These are phyloP conservation scores for Lota lota DNA, from an alignment of 2,113 vertebrate species.

Conservation along the genomic window DNA sequence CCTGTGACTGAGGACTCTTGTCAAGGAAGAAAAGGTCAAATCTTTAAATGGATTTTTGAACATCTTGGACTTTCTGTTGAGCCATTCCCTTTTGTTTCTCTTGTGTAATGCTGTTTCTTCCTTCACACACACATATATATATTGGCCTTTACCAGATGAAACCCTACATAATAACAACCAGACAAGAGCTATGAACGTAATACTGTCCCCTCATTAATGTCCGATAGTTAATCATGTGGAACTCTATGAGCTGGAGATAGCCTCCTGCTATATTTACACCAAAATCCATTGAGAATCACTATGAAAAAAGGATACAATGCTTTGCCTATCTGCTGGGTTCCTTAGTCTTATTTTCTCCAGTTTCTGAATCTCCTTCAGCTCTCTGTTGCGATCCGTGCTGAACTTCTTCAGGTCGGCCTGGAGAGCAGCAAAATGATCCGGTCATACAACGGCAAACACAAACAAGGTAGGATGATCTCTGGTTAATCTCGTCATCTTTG, in stretches of 20 bases:
- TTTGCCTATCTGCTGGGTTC: constrained; percentile 74
- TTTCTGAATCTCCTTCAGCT: constrained; percentile 80
- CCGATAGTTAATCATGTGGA: too few species aligned
- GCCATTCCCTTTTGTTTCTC: background rate
- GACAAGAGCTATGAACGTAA: too few species aligned
- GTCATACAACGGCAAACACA: constrained; percentile 5
- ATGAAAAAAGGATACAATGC: constrained; percentile 76
- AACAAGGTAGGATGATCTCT: background rate
- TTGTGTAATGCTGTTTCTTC: background rate
- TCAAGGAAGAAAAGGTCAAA: constrained; percentile 62
- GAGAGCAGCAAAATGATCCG: background rate
- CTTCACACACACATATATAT: too few species aligned
- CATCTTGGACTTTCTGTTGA: too few species aligned
- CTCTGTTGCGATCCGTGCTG: constrained; percentile 67
- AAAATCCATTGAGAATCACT: background rate
- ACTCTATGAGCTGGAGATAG: background rate
- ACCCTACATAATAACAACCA: too few species aligned
- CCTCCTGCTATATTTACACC: background rate
- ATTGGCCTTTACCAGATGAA: too few species aligned
- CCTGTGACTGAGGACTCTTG: constrained; percentile 74
- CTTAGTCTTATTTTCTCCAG: constrained; percentile 74
- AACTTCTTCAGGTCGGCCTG: constrained; percentile 82
- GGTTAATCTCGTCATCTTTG: background rate
- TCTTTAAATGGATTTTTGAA: background rate
- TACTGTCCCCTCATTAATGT: too few species aligned